Conservation (phyloP, 2,888 invertebrate genomes). For the Lysandra bellargus region DNA sequence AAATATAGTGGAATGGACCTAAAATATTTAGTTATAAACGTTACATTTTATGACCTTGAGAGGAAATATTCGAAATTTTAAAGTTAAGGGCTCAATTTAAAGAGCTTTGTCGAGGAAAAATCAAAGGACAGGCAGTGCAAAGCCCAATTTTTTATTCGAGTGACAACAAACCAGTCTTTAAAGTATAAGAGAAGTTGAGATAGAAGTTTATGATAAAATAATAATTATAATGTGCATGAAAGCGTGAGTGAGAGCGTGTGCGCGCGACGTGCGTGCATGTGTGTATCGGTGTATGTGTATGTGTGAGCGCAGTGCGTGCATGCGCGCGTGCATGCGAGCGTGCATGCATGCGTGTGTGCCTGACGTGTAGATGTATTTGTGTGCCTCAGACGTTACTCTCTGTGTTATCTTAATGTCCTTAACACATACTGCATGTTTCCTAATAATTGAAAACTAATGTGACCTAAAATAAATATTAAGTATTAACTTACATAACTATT, state of each 20-base stretch:
- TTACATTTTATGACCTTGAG: background rate
- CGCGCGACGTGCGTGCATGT: background rate
- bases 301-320: background rate
- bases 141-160: background rate
- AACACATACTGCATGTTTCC: background rate
- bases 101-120: background rate
- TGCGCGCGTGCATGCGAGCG: background rate
- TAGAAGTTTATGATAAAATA: background rate
- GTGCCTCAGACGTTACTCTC: background rate
- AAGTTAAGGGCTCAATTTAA: background rate
- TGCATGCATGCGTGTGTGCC: background rate
- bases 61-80: background rate
- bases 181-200: background rate
- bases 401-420: background rate
- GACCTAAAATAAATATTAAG: background rate
- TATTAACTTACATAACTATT: background rate
- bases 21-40: background rate
- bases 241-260: background rate
- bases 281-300: too few species aligned
- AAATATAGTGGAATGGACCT: conserved; percentile 17
- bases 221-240: background rate
- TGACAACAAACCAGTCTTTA: background rate
- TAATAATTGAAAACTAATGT: background rate
- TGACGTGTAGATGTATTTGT: background rate
- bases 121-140: background rate